Evolutionary conservation across 2,113 vertebrate species (phyloP), one percentile per base, ranked within the genome.

Genomic region (Atherinomorus stipes): DNA sequence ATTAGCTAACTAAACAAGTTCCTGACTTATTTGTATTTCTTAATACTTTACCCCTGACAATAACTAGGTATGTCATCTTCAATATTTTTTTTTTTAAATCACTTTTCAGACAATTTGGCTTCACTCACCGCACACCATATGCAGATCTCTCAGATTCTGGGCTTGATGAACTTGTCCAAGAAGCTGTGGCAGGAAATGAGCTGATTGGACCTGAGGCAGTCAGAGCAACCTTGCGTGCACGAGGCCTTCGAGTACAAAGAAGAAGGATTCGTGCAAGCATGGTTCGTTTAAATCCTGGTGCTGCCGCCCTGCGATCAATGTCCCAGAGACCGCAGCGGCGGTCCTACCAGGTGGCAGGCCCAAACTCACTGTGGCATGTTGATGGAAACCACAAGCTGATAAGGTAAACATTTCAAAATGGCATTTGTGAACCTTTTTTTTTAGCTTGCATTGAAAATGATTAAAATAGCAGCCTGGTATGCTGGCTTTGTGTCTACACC

Each of bases 351-450:
- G 57, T 59, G n/a, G 37, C 21, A 22, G 57, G 34, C 2, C 21
- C 31, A 38, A 59, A 40, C 34, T 23, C 57, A 8, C 11, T 40
- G 37, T 59, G 34, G 34, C 34, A 40, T 11, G 13, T 59, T 38
- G 31, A 40, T 22, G n/a, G 34, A 23, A 59, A 59, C n/a, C 57
- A 59, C 34, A 59, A 59, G 21, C 19, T 59, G 57, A 40, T 59
- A 40, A 59, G 57, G 57, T 59, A 59, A 40, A 0, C 3, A 40
- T 11, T 16, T 3, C 10, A 34, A 12, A 16, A 37, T n/a, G n/a
- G n/a, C n/a, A n/a, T n/a, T n/a, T n/a, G n/a, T n/a, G n/a, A n/a
- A n/a, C n/a, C n/a, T n/a, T n/a, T n/a, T n/a, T n/a, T n/a, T n/a
- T n/a, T n/a, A n/a, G n/a, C n/a, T n/a, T n/a, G n/a, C n/a, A n/a